Conservation (phyloP, 1,140 invertebrate species). For the Panagrolaimus sp. region DNA sequence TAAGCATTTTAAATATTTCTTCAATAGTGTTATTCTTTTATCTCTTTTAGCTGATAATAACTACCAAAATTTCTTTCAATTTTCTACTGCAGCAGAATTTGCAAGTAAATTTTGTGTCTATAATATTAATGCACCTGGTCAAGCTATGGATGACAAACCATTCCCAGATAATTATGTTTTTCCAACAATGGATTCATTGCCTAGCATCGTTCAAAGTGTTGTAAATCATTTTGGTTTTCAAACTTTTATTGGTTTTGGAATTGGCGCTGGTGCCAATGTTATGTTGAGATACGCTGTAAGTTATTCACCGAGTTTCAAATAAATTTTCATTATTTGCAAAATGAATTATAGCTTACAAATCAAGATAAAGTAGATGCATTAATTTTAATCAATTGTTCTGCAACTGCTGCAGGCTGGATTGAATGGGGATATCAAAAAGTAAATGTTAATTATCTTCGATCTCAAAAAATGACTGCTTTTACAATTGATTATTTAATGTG, state of each 20-base stretch:
- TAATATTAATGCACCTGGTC: slow-evolving; percentile 94
- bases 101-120: slow-evolving; percentile 95
- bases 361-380: slow-evolving; percentile 74
- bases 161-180: slow-evolving; percentile 85
- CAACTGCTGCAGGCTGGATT: slow-evolving; percentile 89
- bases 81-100: slow-evolving; percentile 84
- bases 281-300: slow-evolving; percentile 78
- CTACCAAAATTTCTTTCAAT: slow-evolving; percentile 98
- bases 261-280: slow-evolving; percentile 92
- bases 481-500: slow-evolving; percentile 96
- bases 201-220: slow-evolving; percentile 75
- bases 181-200: slow-evolving; percentile 91
- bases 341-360: slow-evolving; percentile 66
- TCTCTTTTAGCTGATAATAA: slow-evolving; percentile 39
- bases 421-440: slow-evolving; percentile 97
- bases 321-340: background rate
- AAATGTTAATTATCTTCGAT: slow-evolving; percentile 41
- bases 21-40: too few relatives aligned
- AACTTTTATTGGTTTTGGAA: slow-evolving; percentile 87
- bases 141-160: slow-evolving; percentile 84
- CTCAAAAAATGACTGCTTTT: slow-evolving; percentile 76
- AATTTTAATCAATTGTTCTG: slow-evolving; percentile 85
- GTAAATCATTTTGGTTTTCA: slow-evolving; percentile 75
- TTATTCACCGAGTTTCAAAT: slow-evolving; percentile 28
- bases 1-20: too few relatives aligned